These are phyloP conservation scores for Cinclus cinclus DNA, from an alignment of 2,113 vertebrate genomes.

Conservation along the genomic window DNA sequence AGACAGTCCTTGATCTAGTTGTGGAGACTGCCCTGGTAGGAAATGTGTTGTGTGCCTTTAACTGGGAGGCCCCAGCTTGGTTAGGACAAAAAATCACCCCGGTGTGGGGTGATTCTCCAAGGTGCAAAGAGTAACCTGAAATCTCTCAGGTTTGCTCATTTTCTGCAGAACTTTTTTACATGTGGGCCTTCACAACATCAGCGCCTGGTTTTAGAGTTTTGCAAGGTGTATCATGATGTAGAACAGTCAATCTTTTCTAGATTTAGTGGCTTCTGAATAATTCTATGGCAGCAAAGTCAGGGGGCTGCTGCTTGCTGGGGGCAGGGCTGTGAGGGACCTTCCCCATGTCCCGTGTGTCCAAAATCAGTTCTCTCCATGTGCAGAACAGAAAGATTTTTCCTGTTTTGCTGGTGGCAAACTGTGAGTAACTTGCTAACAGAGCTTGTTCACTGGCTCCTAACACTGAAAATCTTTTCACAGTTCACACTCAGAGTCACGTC, in stretches of 20 bases:
- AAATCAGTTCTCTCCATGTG: neutral
- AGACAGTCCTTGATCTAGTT: neutral
- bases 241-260: neutral
- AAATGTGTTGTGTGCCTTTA: neutral
- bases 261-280: neutral
- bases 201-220: neutral
- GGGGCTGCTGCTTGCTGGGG: neutral
- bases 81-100: neutral
- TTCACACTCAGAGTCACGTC: accelerated
- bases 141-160: neutral
- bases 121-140: neutral
- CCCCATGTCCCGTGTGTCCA: neutral
- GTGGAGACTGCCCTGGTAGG: neutral
- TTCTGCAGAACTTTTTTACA: neutral
- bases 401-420: neutral
- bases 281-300: neutral
- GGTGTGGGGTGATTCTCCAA: neutral
- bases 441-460: neutral
- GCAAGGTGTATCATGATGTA: neutral
- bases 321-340: neutral
- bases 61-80: neutral
- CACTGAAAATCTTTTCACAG: neutral
- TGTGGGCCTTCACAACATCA: neutral
- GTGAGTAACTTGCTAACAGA: neutral
- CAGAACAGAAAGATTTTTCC: neutral